Conservation (phyloP, 2,113 vertebrate genomes). For the Gnathonemus longibarbis region DNA sequence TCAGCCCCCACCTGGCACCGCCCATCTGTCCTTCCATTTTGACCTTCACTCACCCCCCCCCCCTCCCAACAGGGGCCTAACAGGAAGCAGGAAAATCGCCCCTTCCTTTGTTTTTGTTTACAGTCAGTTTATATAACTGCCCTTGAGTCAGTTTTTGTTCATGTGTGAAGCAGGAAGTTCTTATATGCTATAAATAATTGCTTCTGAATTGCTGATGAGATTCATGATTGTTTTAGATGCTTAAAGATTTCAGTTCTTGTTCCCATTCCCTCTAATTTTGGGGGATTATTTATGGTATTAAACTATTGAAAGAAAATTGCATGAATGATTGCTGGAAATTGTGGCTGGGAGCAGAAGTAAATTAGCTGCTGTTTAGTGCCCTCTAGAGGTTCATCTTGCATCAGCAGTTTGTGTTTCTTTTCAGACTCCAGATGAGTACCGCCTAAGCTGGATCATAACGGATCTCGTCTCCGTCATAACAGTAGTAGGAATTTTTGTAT, state of each 20-base stretch:
- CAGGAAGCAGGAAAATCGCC: neutral
- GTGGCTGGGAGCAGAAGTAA: neutral
- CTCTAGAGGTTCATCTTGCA: conserved; percentile 36
- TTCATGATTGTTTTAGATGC: neutral
- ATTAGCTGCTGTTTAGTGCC: conserved; percentile 19
- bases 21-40: neutral
- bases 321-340: neutral
- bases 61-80: neutral
- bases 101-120: neutral
- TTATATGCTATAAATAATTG: neutral
- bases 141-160: neutral
- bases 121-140: neutral
- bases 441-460: conserved; percentile 80
- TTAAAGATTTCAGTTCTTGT: neutral
- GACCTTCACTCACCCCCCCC: neutral
- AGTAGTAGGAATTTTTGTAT: conserved; percentile 85
- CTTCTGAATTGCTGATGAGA: neutral
- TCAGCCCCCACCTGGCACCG: neutral
- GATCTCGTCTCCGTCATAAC: conserved; percentile 83
- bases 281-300: neutral
- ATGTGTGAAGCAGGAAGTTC: neutral
- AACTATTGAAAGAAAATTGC: neutral
- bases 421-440: conserved; percentile 83
- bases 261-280: neutral
- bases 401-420: conserved; percentile 28